Conservation (phyloP, 2,797 vertebrate genomes). For the Falco concolor region DNA sequence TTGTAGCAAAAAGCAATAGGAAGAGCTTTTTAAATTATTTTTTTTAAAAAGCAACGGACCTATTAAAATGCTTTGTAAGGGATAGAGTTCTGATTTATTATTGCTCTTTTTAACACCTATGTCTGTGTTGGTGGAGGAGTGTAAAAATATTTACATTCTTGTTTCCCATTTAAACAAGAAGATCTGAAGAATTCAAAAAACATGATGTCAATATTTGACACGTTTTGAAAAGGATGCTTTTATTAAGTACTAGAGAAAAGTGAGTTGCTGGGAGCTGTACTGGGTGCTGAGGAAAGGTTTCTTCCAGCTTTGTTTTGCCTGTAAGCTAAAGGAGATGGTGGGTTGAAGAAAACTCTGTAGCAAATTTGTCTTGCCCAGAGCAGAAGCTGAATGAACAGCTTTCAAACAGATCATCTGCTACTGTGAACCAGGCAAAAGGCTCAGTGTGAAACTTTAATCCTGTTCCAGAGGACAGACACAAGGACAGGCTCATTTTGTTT, state of each 20-base stretch:
- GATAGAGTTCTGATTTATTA: not conserved
- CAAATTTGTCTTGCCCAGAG: not conserved
- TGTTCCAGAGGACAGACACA: not conserved
- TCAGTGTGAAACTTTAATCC: slow-evolving; percentile 3
- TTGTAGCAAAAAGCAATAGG: not conserved
- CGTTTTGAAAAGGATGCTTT: not conserved
- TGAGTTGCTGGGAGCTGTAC: not conserved
- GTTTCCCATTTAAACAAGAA: not conserved
- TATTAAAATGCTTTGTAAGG: not conserved
- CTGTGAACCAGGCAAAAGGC: not conserved
- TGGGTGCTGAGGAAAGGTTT: not conserved
- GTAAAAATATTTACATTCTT: not conserved
- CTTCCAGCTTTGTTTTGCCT: not conserved
- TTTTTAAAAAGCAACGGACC: not conserved
- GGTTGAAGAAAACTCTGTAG: not conserved
- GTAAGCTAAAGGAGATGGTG: not conserved
- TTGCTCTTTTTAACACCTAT: not conserved
- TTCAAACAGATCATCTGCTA: not conserved
- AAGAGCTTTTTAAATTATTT: not conserved
- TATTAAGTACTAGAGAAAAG: not conserved
- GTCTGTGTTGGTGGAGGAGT: not conserved
- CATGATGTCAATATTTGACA: not conserved
- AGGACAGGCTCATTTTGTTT: not conserved
- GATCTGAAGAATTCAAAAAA: not conserved
- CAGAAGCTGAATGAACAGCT: not conserved